Evolutionary conservation across 2,888 invertebrate genomes (phyloP).

Genomic region (Octonoba sinensis): DNA sequence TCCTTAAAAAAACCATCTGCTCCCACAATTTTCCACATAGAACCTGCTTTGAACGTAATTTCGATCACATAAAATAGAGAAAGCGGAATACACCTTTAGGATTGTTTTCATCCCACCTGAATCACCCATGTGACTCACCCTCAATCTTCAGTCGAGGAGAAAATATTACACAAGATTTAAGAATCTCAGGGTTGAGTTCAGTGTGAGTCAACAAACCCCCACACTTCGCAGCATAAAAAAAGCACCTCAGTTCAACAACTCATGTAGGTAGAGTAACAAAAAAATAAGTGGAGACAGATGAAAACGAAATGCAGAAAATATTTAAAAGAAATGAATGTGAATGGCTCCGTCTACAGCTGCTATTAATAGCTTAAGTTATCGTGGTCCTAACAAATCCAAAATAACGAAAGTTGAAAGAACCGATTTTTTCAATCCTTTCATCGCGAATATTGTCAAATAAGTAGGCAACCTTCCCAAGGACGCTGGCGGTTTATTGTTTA

Average conservation of each 20-base stretch:
- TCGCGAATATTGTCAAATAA: not conserved
- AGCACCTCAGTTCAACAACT: constrained; percentile 42
- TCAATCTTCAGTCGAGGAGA: not conserved
- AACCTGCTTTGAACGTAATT: too few species aligned
- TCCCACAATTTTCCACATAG: too few species aligned
- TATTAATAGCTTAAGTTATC: too few species aligned
- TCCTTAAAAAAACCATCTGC: too few species aligned
- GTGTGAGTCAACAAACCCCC: constrained; percentile 26
- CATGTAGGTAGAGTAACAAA: constrained; percentile 8
- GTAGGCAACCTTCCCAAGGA: constrained; percentile 36
- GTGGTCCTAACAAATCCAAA: too few species aligned
- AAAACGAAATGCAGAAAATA: too few species aligned
- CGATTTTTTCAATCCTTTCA: too few species aligned
- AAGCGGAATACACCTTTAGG: not conserved
- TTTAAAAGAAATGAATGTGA: too few species aligned
- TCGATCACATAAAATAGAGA: too few species aligned
- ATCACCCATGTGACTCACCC: not conserved
- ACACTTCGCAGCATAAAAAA: not conserved
- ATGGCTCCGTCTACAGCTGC: too few species aligned
- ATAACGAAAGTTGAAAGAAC: too few species aligned
- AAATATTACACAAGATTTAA: constrained; percentile 20
- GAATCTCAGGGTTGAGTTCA: constrained; percentile 38
- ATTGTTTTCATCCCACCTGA: not conserved
- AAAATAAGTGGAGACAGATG: too few species aligned
- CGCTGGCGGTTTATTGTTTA: constrained; percentile 11